Percentiles rank a stretch among this genome's conserved stretches.
Conservation (phyloP, 2,113 vertebrate genomes). For the Tursiops truncatus region DNA sequence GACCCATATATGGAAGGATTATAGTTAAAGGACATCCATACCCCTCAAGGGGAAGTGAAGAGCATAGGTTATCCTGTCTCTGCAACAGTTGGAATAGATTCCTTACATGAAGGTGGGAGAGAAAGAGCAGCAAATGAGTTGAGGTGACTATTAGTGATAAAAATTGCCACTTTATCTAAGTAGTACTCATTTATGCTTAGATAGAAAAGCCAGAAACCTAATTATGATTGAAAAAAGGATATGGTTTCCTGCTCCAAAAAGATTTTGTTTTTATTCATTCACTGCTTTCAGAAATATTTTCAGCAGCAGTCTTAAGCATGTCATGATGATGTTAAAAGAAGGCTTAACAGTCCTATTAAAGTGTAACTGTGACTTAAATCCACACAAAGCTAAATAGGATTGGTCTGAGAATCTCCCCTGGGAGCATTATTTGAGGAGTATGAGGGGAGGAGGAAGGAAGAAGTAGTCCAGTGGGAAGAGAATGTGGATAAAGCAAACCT, state of each 20-base stretch:
- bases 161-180: neutral
- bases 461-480: neutral
- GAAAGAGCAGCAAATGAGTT: neutral
- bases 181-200: neutral
- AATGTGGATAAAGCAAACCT: neutral
- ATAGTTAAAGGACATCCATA: neutral
- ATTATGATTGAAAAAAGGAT: neutral
- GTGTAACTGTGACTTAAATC: neutral
- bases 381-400: neutral
- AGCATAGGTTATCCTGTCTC: neutral
- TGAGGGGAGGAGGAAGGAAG: neutral
- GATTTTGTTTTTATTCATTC: neutral
- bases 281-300: neutral
- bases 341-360: neutral
- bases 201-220: neutral
- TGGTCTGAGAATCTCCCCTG: neutral
- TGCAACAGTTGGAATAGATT: neutral
- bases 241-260: neutral
- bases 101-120: neutral
- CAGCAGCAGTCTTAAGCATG: neutral
- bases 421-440: neutral
- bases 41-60: neutral
- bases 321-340: neutral
- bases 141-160: neutral
- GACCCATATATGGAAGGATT: neutral